Conservation (phyloP, 2,113 vertebrate genomes). For the Boleophthalmus pectinirostris region DNA sequence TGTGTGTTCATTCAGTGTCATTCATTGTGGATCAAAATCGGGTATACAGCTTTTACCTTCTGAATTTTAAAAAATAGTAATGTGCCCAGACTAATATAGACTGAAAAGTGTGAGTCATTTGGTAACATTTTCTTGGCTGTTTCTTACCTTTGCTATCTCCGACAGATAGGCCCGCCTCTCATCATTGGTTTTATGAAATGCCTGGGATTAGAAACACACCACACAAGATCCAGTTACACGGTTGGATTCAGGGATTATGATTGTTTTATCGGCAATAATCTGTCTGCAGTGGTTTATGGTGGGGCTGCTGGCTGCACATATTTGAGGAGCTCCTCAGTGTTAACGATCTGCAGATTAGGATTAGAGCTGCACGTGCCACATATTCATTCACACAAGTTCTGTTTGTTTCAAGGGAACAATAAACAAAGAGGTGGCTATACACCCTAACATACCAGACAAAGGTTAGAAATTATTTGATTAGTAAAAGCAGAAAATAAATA, state of each 20-base stretch:
- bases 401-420: slow-evolving; percentile 54
- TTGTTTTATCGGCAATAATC: slow-evolving; percentile 10
- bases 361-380: slow-evolving; percentile 39
- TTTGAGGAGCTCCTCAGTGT: slow-evolving; percentile 22
- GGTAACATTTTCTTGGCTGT: not conserved
- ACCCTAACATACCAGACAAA: slow-evolving; percentile 14
- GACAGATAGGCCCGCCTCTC: slow-evolving; percentile 78
- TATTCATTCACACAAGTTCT: slow-evolving; percentile 41
- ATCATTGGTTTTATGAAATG: slow-evolving; percentile 83
- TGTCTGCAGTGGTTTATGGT: slow-evolving; percentile 12
- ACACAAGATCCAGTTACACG: slow-evolving; percentile 2
- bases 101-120: not conserved
- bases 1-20: not conserved
- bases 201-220: slow-evolving; percentile 66
- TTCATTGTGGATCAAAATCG: not conserved
- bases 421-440: slow-evolving; percentile 47
- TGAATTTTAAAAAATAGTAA: too few species aligned
- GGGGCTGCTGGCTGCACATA: slow-evolving; percentile 15
- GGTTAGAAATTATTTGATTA: slow-evolving; percentile 1
- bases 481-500: not conserved
- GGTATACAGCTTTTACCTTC: not conserved
- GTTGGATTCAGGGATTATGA: not conserved
- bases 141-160: slow-evolving; percentile 85
- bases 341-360: slow-evolving; percentile 56
- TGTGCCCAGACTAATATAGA: not conserved